Evolutionary conservation across 2,888 invertebrate species (phyloP).

Genomic region (Steinernema hermaphroditum): DNA sequence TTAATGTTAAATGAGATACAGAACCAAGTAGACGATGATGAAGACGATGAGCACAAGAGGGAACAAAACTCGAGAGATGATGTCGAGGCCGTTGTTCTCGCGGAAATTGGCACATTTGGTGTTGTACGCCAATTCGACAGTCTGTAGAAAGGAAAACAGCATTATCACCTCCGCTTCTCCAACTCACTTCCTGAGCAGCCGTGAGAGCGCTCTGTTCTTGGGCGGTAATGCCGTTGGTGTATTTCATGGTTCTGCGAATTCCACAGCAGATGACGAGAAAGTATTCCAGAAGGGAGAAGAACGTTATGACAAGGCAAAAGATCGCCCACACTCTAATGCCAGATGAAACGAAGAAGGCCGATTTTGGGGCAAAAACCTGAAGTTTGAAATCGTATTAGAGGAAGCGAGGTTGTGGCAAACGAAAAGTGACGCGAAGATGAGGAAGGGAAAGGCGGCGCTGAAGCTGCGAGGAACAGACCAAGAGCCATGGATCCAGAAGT

Average conservation of each 20-base stretch:
- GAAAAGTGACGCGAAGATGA: slow-evolving; percentile 70
- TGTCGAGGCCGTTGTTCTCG: slow-evolving; percentile 56
- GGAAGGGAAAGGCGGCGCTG: slow-evolving; percentile 61
- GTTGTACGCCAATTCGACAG: slow-evolving; percentile 18
- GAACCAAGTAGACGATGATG: slow-evolving; percentile 56
- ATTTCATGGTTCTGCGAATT: slow-evolving; percentile 50
- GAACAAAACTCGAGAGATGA: slow-evolving; percentile 60
- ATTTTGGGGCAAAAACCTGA: slow-evolving; percentile 41
- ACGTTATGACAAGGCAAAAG: slow-evolving; percentile 59
- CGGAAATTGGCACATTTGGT: slow-evolving; percentile 47
- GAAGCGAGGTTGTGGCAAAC: slow-evolving; percentile 49
- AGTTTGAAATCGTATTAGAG: slow-evolving; percentile 51
- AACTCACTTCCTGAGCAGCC: slow-evolving; percentile 14
- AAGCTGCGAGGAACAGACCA: slow-evolving; percentile 63
- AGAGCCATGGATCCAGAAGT: slow-evolving; percentile 63
- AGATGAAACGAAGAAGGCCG: slow-evolving; percentile 27
- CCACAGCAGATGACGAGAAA: slow-evolving; percentile 63
- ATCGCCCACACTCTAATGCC: slow-evolving; percentile 51
- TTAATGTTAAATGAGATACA: slow-evolving; percentile 42
- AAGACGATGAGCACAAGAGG: slow-evolving; percentile 58
- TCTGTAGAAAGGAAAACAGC: not conserved
- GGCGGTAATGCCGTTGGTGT: slow-evolving; percentile 43
- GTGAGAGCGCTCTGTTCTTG: not conserved
- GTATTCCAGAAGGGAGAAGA: slow-evolving; percentile 63
- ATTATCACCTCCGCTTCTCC: no score